phyloP scores from a whole-genome alignment of 2,797 vertebrate species.

The Okamejei kenojei region DNA sequence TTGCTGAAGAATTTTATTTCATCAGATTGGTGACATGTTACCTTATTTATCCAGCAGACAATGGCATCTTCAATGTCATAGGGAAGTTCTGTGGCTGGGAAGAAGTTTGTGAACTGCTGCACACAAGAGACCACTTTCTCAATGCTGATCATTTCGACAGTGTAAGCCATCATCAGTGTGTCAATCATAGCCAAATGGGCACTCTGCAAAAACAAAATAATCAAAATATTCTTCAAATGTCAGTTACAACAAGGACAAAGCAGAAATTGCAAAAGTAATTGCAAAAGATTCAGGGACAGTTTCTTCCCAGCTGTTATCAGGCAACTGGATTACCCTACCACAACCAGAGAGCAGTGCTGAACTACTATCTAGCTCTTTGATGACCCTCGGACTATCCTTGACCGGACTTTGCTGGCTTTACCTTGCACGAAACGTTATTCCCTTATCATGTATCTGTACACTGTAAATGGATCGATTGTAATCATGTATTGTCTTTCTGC shows the following conservation, averaged over 20 bases:
- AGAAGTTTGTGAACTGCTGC: conserved; percentile 70
- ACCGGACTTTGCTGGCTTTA: too few relatives aligned
- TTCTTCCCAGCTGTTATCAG: too few relatives aligned
- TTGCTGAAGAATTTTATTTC: background rate
- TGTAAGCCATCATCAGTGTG: conserved; percentile 90
- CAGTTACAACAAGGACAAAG: background rate
- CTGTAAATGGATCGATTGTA: too few relatives aligned
- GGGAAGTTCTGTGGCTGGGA: conserved; percentile 74
- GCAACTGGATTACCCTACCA: too few relatives aligned
- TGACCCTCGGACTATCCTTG: too few relatives aligned
- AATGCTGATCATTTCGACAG: conserved; percentile 78
- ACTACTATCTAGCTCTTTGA: too few relatives aligned
- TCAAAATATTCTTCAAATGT: background rate
- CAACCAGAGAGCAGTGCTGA: too few relatives aligned
- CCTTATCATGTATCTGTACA: too few relatives aligned
- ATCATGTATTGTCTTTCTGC: too few relatives aligned
- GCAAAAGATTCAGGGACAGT: too few relatives aligned
- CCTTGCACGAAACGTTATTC: too few relatives aligned
- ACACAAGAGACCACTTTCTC: conserved; percentile 81
- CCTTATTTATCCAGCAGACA: conserved; percentile 95
- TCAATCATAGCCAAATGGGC: conserved; percentile 93
- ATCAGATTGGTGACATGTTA: conserved; percentile 45
- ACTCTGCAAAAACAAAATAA: conserved; percentile 59
- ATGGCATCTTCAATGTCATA: conserved; percentile 89
- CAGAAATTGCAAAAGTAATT: background rate